These are phyloP conservation scores for Megaustenia siamemsis DNA, from an alignment of 2,888 invertebrate species.

Conservation along the genomic window DNA sequence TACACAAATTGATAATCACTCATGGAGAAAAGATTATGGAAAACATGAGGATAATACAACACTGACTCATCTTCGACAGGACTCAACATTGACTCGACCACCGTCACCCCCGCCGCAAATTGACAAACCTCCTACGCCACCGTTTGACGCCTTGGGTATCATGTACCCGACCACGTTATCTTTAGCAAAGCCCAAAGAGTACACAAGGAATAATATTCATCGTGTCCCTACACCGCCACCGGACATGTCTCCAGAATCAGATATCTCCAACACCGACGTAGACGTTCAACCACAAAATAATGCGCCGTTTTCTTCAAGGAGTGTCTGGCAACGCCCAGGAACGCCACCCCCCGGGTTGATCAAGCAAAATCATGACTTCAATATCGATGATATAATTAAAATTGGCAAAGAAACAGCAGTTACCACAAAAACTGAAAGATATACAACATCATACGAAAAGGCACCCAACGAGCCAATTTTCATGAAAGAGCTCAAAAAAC, in stretches of 20 bases:
- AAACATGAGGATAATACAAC: background rate
- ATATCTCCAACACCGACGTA: constrained; percentile 29
- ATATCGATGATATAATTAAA: constrained; percentile 49
- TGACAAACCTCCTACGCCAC: constrained; percentile 9
- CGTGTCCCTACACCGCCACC: constrained; percentile 33
- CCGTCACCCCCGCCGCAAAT: constrained; percentile 12
- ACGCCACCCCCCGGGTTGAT: constrained; percentile 52
- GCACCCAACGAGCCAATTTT: constrained; percentile 29
- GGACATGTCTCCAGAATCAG: constrained; percentile 28
- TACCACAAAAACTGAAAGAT: background rate
- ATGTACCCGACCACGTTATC: background rate
- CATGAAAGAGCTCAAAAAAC: constrained; percentile 54
- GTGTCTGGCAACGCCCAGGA: constrained; percentile 30
- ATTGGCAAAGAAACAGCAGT: constrained; percentile 9
- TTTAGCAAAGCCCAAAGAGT: background rate
- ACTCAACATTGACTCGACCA: constrained; percentile 23
- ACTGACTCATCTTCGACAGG: constrained; percentile 13
- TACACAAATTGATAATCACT: background rate
- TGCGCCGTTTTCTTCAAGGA: constrained; percentile 7
- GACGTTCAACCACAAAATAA: too few relatives aligned
- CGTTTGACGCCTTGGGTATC: background rate
- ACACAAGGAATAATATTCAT: background rate
- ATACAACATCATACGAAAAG: constrained; percentile 4
- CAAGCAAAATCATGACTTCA: background rate
- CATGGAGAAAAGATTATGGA: background rate